These are phyloP conservation scores for Diaperis boleti DNA, from an alignment of 2,888 invertebrate genomes.

Conservation along the genomic window DNA sequence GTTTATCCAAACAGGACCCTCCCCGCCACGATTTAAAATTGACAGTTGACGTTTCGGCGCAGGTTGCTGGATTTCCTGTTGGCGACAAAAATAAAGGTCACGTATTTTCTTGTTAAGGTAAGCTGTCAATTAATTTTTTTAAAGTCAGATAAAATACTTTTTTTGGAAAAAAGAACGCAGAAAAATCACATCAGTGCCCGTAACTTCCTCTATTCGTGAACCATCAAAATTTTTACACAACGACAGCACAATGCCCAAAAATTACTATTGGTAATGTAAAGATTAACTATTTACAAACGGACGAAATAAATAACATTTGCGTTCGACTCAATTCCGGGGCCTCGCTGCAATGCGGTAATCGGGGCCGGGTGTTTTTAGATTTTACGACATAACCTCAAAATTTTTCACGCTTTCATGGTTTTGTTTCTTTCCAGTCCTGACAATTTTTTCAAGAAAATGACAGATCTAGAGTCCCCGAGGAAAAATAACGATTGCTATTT, in stretches of 20 bases:
- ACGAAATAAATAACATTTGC: too few relatives aligned
- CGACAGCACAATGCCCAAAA: constrained; percentile 50
- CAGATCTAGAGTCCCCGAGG: constrained; percentile 76
- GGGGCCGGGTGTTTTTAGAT: background rate
- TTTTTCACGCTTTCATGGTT: constrained; percentile 33
- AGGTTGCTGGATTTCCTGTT: constrained; percentile 29
- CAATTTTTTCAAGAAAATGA: constrained; percentile 67
- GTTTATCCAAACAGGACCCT: too few relatives aligned
- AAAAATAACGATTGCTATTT: constrained; percentile 91
- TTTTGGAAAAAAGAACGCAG: constrained; percentile 26
- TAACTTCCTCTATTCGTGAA: background rate
- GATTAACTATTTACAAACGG: constrained; percentile 13
- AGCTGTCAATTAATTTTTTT: constrained; percentile 41
- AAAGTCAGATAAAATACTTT: constrained; percentile 29
- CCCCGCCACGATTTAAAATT: constrained; percentile 14
- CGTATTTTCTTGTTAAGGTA: constrained; percentile 48
- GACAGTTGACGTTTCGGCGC: constrained; percentile 9
- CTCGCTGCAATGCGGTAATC: background rate
- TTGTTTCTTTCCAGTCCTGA: constrained; percentile 59
- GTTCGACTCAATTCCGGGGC: too few relatives aligned
- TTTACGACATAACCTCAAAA: constrained; percentile 53
- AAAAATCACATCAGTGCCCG: constrained; percentile 8
- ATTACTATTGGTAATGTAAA: constrained; percentile 52
- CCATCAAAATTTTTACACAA: constrained; percentile 24
- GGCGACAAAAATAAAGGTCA: constrained; percentile 46